Evolutionary conservation across 2,888 invertebrate genomes (phyloP), one percentile per base, ranked within the genome.

Genomic region (Macaria liturata): DNA sequence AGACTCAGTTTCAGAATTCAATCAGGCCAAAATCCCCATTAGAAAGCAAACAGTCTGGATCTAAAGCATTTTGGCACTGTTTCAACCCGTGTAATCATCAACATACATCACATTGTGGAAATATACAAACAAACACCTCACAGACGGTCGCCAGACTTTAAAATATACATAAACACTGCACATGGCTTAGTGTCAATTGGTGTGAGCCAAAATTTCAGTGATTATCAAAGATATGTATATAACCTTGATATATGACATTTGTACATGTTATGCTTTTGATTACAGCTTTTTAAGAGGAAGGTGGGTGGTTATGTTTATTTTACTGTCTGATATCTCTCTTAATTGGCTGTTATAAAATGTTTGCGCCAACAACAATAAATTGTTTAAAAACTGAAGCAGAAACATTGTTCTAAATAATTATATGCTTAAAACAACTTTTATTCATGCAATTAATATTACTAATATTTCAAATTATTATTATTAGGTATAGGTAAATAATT

Each of bases 141-240:
- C 71, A 86, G 86, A 86, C 86, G 59, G 64, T 58, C 78, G 77
- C 80, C 81, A 86, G 86, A 86, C 85, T 64, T 48, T 62, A 1
- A 42, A 42, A 64, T 68, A 71, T 72, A 78, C 75, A 76, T 76
- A 76, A 59, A 54, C 40, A 45, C 52, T 61, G 54, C 56, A 72
- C 65, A 70, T 68, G 64, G 52, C 58, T 54, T 37, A 48, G 39
- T 54, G 54, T 54, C 59, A 59, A 39, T 50, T 65, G 60, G 67
- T 52, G 9, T 7, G 62, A 72, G 71, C 71, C 69, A 69, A 65
- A 53, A 62, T 62, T 67, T 70, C 53, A 71, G 69, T 71, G 67
- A 72, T 69, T 64, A 49, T 50, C 49, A 70, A 74, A 67, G 71
- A 70, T 69, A 67, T 20, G 20, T 20, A 66, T 66, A 59, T 61